Evolutionary conservation across 1,140 invertebrate genomes (phyloP).

Genomic region (Drosophila athabasca): DNA sequence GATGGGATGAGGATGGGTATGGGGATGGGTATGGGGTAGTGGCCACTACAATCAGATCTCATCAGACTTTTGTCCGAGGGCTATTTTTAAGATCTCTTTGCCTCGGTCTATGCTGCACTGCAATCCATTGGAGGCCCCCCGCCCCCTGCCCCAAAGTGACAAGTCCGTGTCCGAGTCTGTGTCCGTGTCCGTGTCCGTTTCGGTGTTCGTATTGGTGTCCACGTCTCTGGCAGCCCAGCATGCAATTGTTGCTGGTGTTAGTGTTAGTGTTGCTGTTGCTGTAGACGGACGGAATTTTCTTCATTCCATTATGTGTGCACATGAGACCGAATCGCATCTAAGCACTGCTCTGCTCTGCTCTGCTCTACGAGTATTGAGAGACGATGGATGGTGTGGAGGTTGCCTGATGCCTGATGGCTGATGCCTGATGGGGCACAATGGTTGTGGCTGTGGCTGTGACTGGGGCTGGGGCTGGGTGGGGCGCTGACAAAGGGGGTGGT

Average conservation of each 20-base stretch:
- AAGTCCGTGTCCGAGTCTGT: conserved; percentile 50
- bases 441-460: background rate
- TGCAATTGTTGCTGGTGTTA: conserved; percentile 58
- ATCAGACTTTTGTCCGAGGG: conserved; percentile 81
- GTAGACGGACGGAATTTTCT: conserved; percentile 81
- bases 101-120: conserved; percentile 58
- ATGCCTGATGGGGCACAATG: conserved; percentile 45
- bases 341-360: conserved; percentile 74
- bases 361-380: conserved; percentile 72
- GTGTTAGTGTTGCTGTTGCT: conserved; percentile 37
- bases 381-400: conserved; percentile 60
- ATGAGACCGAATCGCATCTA: conserved; percentile 72
- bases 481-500: conserved; percentile 3
- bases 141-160: conserved; percentile 50
- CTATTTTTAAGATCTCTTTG: conserved; percentile 75
- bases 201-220: conserved; percentile 22
- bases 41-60: conserved; percentile 38
- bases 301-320: conserved; percentile 83
- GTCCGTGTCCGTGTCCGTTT: background rate
- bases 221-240: conserved; percentile 70
- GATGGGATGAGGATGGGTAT: conserved; percentile 29
- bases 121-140: conserved; percentile 75
- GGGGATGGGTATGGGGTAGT: conserved; percentile 25
- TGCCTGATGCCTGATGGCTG: conserved; percentile 30
- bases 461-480: conserved; percentile 18